Evolutionary conservation across 2,888 invertebrate genomes (phyloP).

Genomic region (Bruchidius siliquastri): DNA sequence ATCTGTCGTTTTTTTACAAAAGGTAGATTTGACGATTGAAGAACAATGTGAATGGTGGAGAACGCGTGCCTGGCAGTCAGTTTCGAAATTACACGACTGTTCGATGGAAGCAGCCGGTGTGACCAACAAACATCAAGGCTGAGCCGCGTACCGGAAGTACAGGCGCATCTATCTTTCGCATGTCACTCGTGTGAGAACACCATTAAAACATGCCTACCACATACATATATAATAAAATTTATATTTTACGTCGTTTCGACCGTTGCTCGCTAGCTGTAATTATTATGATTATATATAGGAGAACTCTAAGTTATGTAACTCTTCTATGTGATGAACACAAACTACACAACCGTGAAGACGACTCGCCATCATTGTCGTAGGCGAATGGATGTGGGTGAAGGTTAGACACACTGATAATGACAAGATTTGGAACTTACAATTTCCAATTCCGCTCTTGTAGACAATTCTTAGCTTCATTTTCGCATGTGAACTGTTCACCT

Average conservation of each 20-base stretch:
- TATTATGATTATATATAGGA: conserved; percentile 19
- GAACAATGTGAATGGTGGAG: background rate
- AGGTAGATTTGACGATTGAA: background rate
- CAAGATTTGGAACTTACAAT: no score
- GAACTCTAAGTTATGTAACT: conserved; percentile 20
- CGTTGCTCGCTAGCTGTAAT: conserved; percentile 18
- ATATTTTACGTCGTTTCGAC: conserved; percentile 32
- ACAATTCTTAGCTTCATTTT: no score
- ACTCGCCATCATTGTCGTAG: background rate
- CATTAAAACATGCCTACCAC: conserved; percentile 33
- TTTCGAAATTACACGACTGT: background rate
- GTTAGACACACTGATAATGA: no score
- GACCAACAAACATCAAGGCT: conserved; percentile 14
- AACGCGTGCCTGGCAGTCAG: background rate
- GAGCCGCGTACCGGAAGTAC: conserved; percentile 31
- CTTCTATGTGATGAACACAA: conserved; percentile 7
- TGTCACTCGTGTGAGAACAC: conserved; percentile 45
- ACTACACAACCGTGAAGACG: conserved; percentile 10
- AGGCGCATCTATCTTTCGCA: conserved; percentile 43
- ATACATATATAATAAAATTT: conserved; percentile 30
- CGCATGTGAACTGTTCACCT: no score
- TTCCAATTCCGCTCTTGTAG: no score
- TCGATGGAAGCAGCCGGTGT: background rate
- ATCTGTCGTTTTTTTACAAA: background rate
- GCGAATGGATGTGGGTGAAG: background rate